Evolutionary conservation across 92 coral and sea anemone genomes (phyloP).

Genomic region (Ricordea florida): DNA sequence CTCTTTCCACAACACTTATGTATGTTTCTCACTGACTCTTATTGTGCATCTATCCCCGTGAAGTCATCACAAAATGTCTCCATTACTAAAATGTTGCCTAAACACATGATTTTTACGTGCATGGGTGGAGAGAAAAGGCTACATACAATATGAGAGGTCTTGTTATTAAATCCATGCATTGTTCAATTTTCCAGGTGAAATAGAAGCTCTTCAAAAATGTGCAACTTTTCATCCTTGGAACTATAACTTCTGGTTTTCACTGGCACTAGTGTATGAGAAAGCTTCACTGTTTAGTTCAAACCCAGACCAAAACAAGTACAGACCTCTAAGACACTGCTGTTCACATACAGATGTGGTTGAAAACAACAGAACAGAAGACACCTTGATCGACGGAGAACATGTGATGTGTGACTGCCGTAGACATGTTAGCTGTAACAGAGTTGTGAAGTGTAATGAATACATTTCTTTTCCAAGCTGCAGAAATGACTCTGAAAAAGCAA

Average conservation of each 20-base stretch:
- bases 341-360: neutral
- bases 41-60: too few relatives aligned
- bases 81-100: too few relatives aligned
- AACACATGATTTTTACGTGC: too few relatives aligned
- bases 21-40: neutral
- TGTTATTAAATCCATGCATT: neutral
- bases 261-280: slow-evolving; percentile 70
- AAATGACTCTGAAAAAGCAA: neutral
- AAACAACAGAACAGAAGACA: neutral
- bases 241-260: slow-evolving; percentile 67
- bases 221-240: slow-evolving; percentile 76
- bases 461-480: neutral
- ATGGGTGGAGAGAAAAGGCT: too few relatives aligned
- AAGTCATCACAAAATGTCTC: too few relatives aligned
- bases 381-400: neutral
- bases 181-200: slow-evolving; percentile 52
- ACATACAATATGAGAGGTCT: neutral
- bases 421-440: neutral
- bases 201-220: slow-evolving; percentile 69
- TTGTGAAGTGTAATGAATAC: too few relatives aligned
- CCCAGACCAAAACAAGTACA: neutral
- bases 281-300: neutral
- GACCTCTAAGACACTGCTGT: neutral
- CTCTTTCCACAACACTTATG: too few relatives aligned
- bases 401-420: neutral